These are phyloP conservation scores for Zele albiditarsus DNA, from an alignment of 2,888 invertebrate genomes.

Conservation along the genomic window DNA sequence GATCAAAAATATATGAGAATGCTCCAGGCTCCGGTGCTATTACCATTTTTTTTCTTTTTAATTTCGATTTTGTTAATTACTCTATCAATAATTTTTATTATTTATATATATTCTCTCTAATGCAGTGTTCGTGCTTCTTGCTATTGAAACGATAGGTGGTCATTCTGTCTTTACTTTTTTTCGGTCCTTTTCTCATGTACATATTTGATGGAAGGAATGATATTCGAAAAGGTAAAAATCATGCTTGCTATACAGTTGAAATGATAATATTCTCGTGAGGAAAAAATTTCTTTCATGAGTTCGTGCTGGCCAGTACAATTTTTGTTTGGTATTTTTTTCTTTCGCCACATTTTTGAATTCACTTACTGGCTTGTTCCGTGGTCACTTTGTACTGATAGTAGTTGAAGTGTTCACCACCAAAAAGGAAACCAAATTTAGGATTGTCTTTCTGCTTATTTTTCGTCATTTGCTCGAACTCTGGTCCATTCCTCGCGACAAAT, in stretches of 20 bases:
- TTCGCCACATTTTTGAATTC: constrained; percentile 45
- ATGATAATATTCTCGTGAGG: neutral
- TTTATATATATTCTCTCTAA: neutral
- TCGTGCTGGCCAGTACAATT: constrained; percentile 25
- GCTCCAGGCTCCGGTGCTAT: constrained; percentile 53
- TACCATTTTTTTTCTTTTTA: constrained; percentile 33
- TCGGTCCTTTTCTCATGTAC: neutral
- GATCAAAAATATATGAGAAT: constrained; percentile 57
- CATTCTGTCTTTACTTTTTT: neutral
- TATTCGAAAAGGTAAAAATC: neutral
- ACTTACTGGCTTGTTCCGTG: constrained; percentile 94
- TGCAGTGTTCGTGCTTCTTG: neutral
- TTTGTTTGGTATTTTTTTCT: constrained; percentile 39
- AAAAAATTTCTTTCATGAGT: neutral
- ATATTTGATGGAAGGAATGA: neutral
- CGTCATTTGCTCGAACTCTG: constrained; percentile 99
- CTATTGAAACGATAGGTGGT: neutral
- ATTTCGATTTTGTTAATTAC: neutral
- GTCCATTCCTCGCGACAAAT: constrained; percentile 99
- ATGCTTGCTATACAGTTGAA: neutral
- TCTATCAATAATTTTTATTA: neutral
- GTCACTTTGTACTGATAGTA: constrained; percentile 98
- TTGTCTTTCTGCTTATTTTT: constrained; percentile 99
- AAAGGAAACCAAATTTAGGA: constrained; percentile 97
- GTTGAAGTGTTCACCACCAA: constrained; percentile 95